These are phyloP conservation scores for Thera britannica DNA, from an alignment of 2,888 invertebrate genomes.

Conservation along the genomic window DNA sequence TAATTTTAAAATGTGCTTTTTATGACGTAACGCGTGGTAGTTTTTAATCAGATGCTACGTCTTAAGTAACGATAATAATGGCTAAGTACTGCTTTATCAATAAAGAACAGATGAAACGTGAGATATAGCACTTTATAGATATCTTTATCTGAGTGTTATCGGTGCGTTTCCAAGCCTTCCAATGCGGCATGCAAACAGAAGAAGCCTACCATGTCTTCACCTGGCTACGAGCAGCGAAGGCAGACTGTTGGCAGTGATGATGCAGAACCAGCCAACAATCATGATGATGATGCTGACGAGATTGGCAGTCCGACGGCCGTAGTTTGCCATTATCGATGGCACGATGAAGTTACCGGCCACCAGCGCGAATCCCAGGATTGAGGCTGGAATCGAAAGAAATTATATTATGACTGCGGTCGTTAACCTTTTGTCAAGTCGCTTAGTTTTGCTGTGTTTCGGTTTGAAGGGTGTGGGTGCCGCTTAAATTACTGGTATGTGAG, in stretches of 20 bases:
- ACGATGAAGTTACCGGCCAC: slow-evolving; percentile 64
- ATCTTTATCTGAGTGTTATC: not conserved
- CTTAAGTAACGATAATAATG: not conserved
- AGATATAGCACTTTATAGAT: not conserved
- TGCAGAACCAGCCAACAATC: slow-evolving; percentile 81
- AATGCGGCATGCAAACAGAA: not conserved
- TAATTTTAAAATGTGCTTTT: no score
- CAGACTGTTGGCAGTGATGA: slow-evolving; percentile 67
- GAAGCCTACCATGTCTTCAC: slow-evolving; percentile 22
- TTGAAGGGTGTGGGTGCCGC: no score
- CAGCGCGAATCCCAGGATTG: slow-evolving; percentile 64
- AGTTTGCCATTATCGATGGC: slow-evolving; percentile 77
- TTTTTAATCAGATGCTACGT: not conserved
- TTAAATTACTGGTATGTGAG: no score
- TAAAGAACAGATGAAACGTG: not conserved
- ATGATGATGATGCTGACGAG: slow-evolving; percentile 73
- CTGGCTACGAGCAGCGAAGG: slow-evolving; percentile 55
- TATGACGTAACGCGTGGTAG: not conserved
- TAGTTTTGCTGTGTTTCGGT: no score
- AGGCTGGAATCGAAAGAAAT: slow-evolving; percentile 54
- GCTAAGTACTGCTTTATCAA: not conserved
- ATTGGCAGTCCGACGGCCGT: slow-evolving; percentile 81
- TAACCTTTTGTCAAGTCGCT: no score
- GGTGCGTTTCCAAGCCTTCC: not conserved
- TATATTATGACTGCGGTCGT: not conserved